Evolutionary conservation across 2,113 vertebrate genomes (phyloP).

Genomic region (Cheirogaleus medius): DNA sequence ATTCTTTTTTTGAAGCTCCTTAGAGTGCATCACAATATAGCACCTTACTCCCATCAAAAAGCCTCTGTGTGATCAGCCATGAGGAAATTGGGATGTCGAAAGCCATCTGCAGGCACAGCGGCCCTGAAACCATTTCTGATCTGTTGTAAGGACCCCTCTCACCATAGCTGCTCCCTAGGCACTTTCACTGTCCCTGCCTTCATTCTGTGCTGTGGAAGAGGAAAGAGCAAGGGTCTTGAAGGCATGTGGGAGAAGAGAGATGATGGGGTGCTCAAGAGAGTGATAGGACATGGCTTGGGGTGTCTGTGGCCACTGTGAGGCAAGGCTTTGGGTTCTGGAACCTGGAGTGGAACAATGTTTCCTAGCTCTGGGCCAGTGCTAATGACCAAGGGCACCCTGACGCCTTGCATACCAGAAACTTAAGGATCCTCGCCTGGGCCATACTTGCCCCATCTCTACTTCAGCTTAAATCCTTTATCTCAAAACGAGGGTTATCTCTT

Average conservation of each 20-base stretch:
- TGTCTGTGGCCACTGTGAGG: background rate
- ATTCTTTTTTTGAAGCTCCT: background rate
- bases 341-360: background rate
- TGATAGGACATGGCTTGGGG: background rate
- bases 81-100: background rate
- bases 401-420: too few relatives aligned
- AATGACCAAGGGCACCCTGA: background rate
- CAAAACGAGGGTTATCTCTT: background rate
- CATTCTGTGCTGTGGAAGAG: background rate
- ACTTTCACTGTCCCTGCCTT: background rate
- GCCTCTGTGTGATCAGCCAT: background rate
- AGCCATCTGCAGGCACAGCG: background rate
- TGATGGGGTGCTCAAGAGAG: background rate
- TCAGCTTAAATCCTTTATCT: background rate
- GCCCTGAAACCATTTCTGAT: background rate
- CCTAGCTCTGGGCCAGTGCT: background rate
- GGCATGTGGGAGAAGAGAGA: background rate
- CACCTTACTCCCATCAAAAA: background rate
- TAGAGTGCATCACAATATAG: rapidly evolving
- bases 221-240: background rate
- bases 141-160: too few relatives aligned
- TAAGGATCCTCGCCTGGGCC: background rate
- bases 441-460: background rate
- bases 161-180: background rate
- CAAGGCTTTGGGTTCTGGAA: background rate